A percentile compares a stretch with the other conserved stretches of the same genome.
Conservation (phyloP, 1,140 invertebrate genomes). For the Rhysida immarginata region DNA sequence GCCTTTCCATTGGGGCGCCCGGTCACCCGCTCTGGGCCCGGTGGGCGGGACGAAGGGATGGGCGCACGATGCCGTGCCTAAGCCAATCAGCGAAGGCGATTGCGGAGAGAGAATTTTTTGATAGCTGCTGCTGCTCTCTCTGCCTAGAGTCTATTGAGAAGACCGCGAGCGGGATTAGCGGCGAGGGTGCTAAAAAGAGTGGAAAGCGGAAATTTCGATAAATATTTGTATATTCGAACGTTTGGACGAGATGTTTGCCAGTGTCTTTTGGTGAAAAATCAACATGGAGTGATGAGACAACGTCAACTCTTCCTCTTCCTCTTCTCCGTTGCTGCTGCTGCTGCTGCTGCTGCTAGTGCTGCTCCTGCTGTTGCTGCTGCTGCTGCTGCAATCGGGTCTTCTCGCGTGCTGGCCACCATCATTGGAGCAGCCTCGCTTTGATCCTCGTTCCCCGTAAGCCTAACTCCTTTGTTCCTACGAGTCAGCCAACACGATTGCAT, state of each 20-base stretch:
- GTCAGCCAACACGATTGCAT: not conserved
- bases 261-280: too few species aligned
- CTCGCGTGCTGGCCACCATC: not conserved
- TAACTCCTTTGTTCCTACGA: not conserved
- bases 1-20: not conserved
- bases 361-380: not conserved
- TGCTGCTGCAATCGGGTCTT: not conserved
- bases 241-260: too few species aligned
- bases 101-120: constrained; percentile 2
- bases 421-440: not conserved
- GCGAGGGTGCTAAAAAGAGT: not conserved
- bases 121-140: not conserved
- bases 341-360: too few species aligned
- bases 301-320: too few species aligned
- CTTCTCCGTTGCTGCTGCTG: too few species aligned
- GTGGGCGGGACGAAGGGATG: not conserved
- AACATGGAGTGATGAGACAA: too few species aligned
- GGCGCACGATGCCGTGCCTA: not conserved
- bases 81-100: not conserved
- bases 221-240: not conserved
- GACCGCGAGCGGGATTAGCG: not conserved
- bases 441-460: not conserved
- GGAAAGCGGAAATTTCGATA: not conserved
- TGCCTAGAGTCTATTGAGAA: not conserved
- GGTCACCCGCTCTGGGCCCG: not conserved